phyloP scores from a whole-genome alignment of 1,140 invertebrate species.

The Drosophila parvula region DNA sequence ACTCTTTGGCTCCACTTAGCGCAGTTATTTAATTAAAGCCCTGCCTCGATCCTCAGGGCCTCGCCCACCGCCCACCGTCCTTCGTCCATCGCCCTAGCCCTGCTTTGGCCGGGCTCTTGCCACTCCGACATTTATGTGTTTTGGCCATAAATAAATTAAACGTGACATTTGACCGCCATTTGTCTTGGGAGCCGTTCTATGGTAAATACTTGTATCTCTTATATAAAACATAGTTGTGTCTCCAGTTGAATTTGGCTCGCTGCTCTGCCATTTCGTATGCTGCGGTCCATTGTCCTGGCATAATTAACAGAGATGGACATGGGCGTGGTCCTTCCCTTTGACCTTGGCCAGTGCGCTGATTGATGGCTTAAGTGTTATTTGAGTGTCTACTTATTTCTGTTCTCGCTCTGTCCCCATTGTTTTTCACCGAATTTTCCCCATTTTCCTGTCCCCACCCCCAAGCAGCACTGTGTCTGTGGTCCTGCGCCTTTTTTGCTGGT shows the following conservation, averaged over 20 bases:
- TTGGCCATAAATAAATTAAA: slow-evolving; percentile 78
- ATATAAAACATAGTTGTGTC: slow-evolving; percentile 68
- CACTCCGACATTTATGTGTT: slow-evolving; percentile 17
- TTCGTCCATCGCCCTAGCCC: not conserved
- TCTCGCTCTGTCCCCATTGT: slow-evolving; percentile 33
- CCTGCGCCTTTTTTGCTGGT: slow-evolving; percentile 31
- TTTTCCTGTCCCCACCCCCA: no score
- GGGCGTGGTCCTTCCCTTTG: slow-evolving; percentile 40
- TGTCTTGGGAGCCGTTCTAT: slow-evolving; percentile 64
- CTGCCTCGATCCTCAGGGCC: slow-evolving; percentile 9
- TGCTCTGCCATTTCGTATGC: slow-evolving; percentile 59
- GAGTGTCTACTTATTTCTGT: slow-evolving; percentile 67
- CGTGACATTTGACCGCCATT: slow-evolving; percentile 81
- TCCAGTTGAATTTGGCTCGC: slow-evolving; percentile 20
- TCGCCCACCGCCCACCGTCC: slow-evolving; percentile 1
- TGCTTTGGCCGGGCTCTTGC: slow-evolving; percentile 1
- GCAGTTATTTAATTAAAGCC: slow-evolving; percentile 77
- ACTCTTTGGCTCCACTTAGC: slow-evolving; percentile 75
- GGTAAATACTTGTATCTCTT: slow-evolving; percentile 70
- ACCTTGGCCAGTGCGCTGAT: slow-evolving; percentile 72
- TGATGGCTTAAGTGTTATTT: slow-evolving; percentile 80
- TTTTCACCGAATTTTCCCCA: slow-evolving; percentile 10
- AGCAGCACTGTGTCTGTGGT: slow-evolving; percentile 14
- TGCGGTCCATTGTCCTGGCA: slow-evolving; percentile 62
- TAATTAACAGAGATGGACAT: slow-evolving; percentile 65